phyloP scores from a whole-genome alignment of 2,113 vertebrate species.

The Hydrochoerus hydrochaeris region DNA sequence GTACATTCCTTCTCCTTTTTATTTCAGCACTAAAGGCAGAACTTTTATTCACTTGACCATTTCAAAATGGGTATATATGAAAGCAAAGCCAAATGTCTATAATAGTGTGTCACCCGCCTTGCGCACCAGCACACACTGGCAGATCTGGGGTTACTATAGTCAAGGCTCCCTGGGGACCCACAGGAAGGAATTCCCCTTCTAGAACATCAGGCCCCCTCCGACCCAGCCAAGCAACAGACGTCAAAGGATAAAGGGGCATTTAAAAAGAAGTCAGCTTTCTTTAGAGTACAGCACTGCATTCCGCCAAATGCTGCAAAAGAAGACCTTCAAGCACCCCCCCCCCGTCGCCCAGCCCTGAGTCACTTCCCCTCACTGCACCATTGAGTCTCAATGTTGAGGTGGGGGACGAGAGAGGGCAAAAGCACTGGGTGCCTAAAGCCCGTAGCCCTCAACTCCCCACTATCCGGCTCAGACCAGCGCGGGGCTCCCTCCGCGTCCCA shows the following conservation, averaged over 20 bases:
- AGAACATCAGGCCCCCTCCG: background rate
- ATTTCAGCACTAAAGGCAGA: background rate
- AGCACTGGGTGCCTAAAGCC: background rate
- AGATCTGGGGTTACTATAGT: conserved; percentile 54
- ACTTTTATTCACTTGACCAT: conserved; percentile 28
- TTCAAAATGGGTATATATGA: background rate
- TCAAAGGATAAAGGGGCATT: conserved; percentile 41
- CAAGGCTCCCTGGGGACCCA: conserved; percentile 41
- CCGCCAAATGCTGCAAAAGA: conserved; percentile 67
- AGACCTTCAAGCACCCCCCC: conserved; percentile 19
- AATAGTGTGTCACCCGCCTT: background rate
- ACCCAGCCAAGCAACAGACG: background rate
- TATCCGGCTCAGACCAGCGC: background rate
- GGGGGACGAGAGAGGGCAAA: background rate
- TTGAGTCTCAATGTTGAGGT: background rate
- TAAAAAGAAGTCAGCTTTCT: conserved; percentile 26
- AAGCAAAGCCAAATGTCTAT: conserved; percentile 44
- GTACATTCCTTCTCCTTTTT: background rate
- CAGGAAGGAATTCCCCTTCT: conserved; percentile 65
- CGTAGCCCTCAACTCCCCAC: background rate
- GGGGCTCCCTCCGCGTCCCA: background rate
- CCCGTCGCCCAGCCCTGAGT: conserved; percentile 55
- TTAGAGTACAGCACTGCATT: conserved; percentile 18
- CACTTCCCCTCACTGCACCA: conserved; percentile 76
- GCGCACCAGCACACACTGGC: background rate